These are phyloP conservation scores for Zaprionus davidi DNA, from an alignment of 1,140 invertebrate species.

Conservation along the genomic window DNA sequence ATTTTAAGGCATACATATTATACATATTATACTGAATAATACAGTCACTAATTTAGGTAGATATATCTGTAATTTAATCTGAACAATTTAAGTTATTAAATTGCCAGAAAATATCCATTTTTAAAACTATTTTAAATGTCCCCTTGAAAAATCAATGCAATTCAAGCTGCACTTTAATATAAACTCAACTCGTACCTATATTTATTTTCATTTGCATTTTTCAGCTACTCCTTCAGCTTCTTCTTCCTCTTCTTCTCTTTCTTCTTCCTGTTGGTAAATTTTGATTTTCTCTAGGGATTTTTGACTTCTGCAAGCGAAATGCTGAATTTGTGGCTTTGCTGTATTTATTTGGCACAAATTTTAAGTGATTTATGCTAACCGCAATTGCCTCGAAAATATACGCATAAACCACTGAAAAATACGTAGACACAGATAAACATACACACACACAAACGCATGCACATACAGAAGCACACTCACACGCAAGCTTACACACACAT, in stretches of 20 bases:
- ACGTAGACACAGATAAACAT: conserved; percentile 34
- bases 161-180: conserved; percentile 11
- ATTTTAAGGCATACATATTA: too few species aligned
- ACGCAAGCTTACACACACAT: conserved; percentile 11
- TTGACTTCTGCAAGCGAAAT: conserved; percentile 67
- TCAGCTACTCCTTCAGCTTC: conserved; percentile 5
- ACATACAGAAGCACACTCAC: neutral
- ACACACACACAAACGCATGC: neutral
- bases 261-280: conserved; percentile 22
- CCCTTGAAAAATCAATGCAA: neutral
- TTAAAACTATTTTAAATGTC: neutral
- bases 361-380: conserved; percentile 80
- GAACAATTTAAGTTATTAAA: neutral
- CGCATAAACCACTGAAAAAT: conserved; percentile 66
- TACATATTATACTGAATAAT: neutral
- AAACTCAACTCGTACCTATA: conserved; percentile 44
- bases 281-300: conserved; percentile 24
- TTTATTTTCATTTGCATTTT: conserved; percentile 39
- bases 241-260: conserved; percentile 13
- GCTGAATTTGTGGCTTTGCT: conserved; percentile 66
- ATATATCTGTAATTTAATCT: neutral
- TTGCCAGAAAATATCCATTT: neutral
- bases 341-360: conserved; percentile 81
- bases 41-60: neutral
- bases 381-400: conserved; percentile 66